phyloP scores from a whole-genome alignment of 2,797 vertebrate species.

The Cyclopterus lumpus region DNA sequence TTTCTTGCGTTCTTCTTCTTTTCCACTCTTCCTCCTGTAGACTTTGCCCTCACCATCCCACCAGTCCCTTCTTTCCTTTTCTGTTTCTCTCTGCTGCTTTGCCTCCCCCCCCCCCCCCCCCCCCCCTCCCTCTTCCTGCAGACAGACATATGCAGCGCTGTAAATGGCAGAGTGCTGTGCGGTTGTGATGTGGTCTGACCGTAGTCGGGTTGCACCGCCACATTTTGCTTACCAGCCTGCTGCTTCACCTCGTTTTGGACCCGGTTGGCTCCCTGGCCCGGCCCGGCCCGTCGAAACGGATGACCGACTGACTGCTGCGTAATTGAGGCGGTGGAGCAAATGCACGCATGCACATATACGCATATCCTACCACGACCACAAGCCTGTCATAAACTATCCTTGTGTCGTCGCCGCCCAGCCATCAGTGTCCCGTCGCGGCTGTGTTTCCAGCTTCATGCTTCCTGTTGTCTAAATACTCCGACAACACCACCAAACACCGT shows the following conservation, averaged over 20 bases:
- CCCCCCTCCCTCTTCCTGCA: constrained; percentile 25
- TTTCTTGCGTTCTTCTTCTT: not conserved
- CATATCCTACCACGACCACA: constrained; percentile 30
- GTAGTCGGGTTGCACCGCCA: constrained; percentile 76
- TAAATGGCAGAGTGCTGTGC: constrained; percentile 71
- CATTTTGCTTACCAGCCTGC: constrained; percentile 62
- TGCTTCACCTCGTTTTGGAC: constrained; percentile 64
- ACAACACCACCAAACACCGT: constrained; percentile 30
- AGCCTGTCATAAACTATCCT: constrained; percentile 55
- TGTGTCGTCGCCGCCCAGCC: constrained; percentile 39
- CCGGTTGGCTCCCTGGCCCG: constrained; percentile 43
- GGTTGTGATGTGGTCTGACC: constrained; percentile 77
- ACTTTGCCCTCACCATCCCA: not conserved
- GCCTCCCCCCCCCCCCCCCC: not conserved
- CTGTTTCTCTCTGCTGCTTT: not conserved
- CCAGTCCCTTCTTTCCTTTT: not conserved
- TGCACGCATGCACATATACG: constrained; percentile 29
- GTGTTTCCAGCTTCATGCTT: constrained; percentile 38
- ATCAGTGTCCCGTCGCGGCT: constrained; percentile 26
- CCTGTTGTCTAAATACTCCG: constrained; percentile 46
- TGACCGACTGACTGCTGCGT: constrained; percentile 59
- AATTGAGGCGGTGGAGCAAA: constrained; percentile 54
- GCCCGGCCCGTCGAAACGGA: constrained; percentile 5
- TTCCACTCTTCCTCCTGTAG: not conserved
- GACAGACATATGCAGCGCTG: constrained; percentile 57